Evolutionary conservation across 2,888 invertebrate species (phyloP), one percentile per base, ranked within the genome.

Genomic region (Oscheius sp.): DNA sequence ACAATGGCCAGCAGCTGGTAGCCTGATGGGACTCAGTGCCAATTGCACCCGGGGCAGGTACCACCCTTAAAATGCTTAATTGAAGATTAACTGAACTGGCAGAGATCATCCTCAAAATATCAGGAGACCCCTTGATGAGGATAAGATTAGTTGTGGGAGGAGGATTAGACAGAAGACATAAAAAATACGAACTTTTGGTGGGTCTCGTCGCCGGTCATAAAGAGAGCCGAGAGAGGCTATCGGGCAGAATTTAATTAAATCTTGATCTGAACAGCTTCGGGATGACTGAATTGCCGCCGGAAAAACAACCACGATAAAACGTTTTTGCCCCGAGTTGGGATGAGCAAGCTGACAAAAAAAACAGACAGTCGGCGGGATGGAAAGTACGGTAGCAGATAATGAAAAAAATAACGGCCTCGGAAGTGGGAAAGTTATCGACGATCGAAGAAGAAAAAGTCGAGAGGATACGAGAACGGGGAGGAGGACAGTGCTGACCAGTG

Each of bases 171-270:
- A 29, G 61, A 55, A 55, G 55, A 16, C 55, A 21, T 21, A 49
- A 21, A 49, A 49, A 49, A 23, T 13, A 23, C 25, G 55, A 6
- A 55, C 21, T 21, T 16, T n/a, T 21, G 55, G 25, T 5, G 21
- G 55, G 49, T 2, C 41, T 27, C 23, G 49, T 41, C 18, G n/a
- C n/a, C n/a, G 43, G 59, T 21, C 43, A 61, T 25, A 71, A 71
- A 59, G 52, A n/a, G n/a, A 27, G 71, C 45, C 29, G 45, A 35
- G 63, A 63, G 25, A n/a, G 66, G 66, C 66, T 66, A 66, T 66
- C 66, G 66, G 52, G 66, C 66, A 66, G 29, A 49, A 49, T 66
- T 66, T 66, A 66, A 66, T 66, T 66, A 66, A 66, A 66, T 66
- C 66, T 66, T 66, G 66, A 66, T 66, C 66, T 66, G 61, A 61